Evolutionary conservation across 2,888 invertebrate genomes (phyloP), one percentile per base, ranked within the genome.

Genomic region (Venustoraphidia nigricollis): DNA sequence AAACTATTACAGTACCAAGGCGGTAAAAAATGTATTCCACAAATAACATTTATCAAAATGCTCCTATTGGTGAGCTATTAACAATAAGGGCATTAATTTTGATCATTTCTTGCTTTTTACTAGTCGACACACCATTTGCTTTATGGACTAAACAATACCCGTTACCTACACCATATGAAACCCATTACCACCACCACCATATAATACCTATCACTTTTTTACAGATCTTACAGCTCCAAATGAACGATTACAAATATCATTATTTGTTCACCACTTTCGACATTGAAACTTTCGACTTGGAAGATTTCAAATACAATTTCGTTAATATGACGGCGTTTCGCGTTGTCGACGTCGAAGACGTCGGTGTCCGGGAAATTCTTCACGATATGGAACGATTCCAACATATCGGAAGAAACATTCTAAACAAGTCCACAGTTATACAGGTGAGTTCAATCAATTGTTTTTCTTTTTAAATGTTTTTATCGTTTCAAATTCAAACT

Each of bases 171-270:
- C 27, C 27, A 27, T 27, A 27, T 27, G 6, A 27, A 27, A 27
- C 27, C 17, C 27, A 27, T 27, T 27, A 27, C 27, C 27, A 6
- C 27, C 27, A 27, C 27, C 27, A 27, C 6, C 27, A 13, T 41
- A 11, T 3, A 4, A 27, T 43, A 27, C 11, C 13, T 34, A 13
- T 35, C 13, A 6, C 14, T 17, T 39, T 54, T 57, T 68, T 69
- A 11, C 70, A 87, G 86, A 83, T 86, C 52, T 67, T 86, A 49
- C 81, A 84, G 61, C 72, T 87, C 11, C 83, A 85, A 68, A 87
- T 88, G 87, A 83, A 85, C 63, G 85, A 86, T 61, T 85, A 84
- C 66, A 83, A 83, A 62, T 87, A 85, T 61, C 87, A 89, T 64
- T 89, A 85, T 65, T 71, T 87, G 52, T 84, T 88, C 59, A 85